phyloP scores from a whole-genome alignment of 2,113 vertebrate genomes.

The Podarcis cretensis region DNA sequence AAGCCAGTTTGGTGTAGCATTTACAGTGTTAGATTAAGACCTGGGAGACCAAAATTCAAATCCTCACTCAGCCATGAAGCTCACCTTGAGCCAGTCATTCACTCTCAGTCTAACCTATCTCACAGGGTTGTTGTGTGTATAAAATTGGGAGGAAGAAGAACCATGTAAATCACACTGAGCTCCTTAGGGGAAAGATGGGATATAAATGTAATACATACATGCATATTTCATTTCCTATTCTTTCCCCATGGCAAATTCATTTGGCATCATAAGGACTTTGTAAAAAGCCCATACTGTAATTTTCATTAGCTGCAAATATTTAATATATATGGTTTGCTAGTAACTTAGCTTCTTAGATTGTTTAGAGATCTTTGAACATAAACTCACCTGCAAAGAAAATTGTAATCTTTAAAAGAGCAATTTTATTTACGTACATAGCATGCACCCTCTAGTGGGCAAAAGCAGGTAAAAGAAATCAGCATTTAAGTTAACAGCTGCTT shows the following conservation, averaged over 20 bases:
- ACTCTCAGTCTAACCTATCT: too few species aligned
- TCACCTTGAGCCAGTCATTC: too few species aligned
- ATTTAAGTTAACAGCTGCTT: not conserved
- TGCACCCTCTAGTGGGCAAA: not conserved
- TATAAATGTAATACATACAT: too few species aligned
- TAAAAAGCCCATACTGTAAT: conserved; percentile 12
- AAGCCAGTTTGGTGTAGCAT: not conserved
- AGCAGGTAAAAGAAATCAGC: not conserved
- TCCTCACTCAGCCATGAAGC: too few species aligned
- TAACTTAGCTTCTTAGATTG: not conserved
- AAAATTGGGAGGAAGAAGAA: too few species aligned
- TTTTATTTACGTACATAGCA: not conserved
- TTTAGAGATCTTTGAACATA: too few species aligned
- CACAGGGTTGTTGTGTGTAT: too few species aligned
- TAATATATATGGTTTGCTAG: not conserved
- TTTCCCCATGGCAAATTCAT: conserved; percentile 19
- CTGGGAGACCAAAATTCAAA: too few species aligned
- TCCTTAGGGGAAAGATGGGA: too few species aligned
- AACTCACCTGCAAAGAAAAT: not conserved
- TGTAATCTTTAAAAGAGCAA: not conserved
- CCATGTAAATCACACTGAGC: too few species aligned
- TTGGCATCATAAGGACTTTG: conserved; percentile 28
- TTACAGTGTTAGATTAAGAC: too few species aligned
- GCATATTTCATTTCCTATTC: conserved; percentile 31
- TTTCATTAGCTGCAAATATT: not conserved